A percentile compares a stretch with the other conserved stretches of the same genome.
These are phyloP conservation scores for Calidris pygmaea DNA, from an alignment of 2,113 vertebrate species.

Conservation along the genomic window DNA sequence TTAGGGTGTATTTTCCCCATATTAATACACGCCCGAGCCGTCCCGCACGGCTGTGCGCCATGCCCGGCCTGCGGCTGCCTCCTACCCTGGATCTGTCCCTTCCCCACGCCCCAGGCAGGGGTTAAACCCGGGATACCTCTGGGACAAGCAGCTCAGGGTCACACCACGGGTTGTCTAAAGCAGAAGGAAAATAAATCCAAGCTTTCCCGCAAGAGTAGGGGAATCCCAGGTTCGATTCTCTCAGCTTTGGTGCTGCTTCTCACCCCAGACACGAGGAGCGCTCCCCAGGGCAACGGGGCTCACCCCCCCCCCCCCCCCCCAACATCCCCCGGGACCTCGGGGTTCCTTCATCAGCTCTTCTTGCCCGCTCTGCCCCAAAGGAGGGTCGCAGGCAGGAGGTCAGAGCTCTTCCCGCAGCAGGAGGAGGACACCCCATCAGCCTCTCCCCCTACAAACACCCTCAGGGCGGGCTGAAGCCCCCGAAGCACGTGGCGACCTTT, in stretches of 20 bases:
- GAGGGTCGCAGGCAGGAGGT: fast-evolving
- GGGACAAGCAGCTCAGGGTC: fast-evolving
- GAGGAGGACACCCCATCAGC: neutral
- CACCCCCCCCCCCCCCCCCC: no score
- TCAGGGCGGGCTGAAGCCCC: fast-evolving
- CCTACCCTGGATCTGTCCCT: fast-evolving
- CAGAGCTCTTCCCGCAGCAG: fast-evolving
- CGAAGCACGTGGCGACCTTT: neutral
- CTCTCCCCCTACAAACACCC: neutral
- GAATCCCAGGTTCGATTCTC: fast-evolving
- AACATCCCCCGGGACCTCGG: fast-evolving
- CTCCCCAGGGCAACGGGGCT: fast-evolving
- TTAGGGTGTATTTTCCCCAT: neutral
- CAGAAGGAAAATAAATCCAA: fast-evolving
- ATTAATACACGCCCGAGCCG: neutral
- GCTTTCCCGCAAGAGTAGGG: fast-evolving
- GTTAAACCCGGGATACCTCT: fast-evolving
- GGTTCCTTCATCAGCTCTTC: neutral
- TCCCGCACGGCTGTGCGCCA: neutral
- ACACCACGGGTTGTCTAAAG: fast-evolving
- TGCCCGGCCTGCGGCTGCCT: no score
- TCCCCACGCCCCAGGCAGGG: fast-evolving
- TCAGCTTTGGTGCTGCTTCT: neutral
- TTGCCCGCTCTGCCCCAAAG: fast-evolving
- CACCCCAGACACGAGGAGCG: fast-evolving